phyloP scores from a whole-genome alignment of 2,797 vertebrate species.

The Galaxias olidus region DNA sequence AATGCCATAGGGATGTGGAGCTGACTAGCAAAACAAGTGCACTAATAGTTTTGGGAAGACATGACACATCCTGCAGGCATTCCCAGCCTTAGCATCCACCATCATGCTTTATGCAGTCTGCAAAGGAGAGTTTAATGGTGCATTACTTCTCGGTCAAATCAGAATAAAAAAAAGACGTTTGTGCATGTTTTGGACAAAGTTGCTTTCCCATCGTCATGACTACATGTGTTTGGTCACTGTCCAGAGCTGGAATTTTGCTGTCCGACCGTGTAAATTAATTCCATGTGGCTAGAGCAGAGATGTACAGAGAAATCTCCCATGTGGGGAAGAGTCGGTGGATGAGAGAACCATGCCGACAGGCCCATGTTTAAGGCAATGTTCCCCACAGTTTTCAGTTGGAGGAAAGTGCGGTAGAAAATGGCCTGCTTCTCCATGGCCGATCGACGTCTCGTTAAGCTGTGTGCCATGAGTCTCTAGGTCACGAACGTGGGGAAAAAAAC shows the following conservation, averaged over 20 bases:
- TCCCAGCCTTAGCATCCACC: constrained; percentile 19
- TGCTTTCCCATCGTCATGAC: constrained; percentile 57
- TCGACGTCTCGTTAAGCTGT: too few relatives aligned
- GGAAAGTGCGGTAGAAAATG: too few relatives aligned
- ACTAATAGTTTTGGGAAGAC: constrained; percentile 35
- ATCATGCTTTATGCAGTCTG: constrained; percentile 4
- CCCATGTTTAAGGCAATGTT: constrained; percentile 65
- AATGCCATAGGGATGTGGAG: constrained; percentile 32
- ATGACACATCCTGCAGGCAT: constrained; percentile 31
- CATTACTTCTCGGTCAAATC: constrained; percentile 16
- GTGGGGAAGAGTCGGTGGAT: constrained; percentile 70
- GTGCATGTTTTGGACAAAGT: constrained; percentile 52
- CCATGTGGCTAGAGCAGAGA: constrained; percentile 73
- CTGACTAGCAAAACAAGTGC: constrained; percentile 34
- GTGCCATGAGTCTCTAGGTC: too few relatives aligned
- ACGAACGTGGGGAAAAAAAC: too few relatives aligned
- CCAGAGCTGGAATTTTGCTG: constrained; percentile 70
- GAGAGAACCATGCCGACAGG: constrained; percentile 65
- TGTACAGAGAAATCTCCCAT: constrained; percentile 68
- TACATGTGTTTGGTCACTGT: constrained; percentile 73
- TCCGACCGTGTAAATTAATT: constrained; percentile 73
- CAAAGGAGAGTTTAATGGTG: constrained; percentile 41
- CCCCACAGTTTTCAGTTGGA: too few relatives aligned
- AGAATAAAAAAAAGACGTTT: too few relatives aligned
- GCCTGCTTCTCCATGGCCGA: too few relatives aligned